Evolutionary conservation across 2,113 vertebrate genomes (phyloP).

Genomic region (Motacilla tschutschensis): DNA sequence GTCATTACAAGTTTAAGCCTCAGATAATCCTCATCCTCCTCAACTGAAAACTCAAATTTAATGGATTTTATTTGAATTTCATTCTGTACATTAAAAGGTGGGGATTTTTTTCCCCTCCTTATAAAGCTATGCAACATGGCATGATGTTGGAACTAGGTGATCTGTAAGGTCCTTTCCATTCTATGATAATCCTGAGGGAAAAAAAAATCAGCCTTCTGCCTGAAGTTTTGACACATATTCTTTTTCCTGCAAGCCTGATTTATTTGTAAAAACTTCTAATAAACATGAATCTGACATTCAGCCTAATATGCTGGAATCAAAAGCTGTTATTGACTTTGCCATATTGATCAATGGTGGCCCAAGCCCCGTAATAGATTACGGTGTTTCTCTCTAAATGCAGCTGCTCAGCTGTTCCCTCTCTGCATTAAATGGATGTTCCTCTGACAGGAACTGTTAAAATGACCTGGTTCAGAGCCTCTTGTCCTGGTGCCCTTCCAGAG

Average conservation of each 20-base stretch:
- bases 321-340: slow-evolving; percentile 65
- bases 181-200: accelerated
- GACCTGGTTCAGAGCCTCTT: neutral
- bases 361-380: neutral
- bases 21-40: neutral
- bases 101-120: accelerated
- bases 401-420: neutral
- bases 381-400: neutral
- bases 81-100: neutral
- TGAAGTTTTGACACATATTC: neutral
- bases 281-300: slow-evolving; percentile 59
- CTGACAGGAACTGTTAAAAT: slow-evolving; percentile 25
- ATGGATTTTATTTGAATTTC: neutral
- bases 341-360: slow-evolving; percentile 55
- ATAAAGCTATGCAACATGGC: neutral
- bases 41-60: neutral
- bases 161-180: neutral
- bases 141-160: neutral
- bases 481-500: neutral
- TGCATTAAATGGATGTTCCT: slow-evolving; percentile 16
- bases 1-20: neutral
- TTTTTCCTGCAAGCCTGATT: slow-evolving; percentile 21
- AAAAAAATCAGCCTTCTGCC: neutral
- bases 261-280: slow-evolving; percentile 60
- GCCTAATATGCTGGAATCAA: slow-evolving; percentile 61